Percentiles rank a stretch among this genome's conserved stretches.
Conservation (phyloP, 2,888 invertebrate species). For the Troilus luridus region DNA sequence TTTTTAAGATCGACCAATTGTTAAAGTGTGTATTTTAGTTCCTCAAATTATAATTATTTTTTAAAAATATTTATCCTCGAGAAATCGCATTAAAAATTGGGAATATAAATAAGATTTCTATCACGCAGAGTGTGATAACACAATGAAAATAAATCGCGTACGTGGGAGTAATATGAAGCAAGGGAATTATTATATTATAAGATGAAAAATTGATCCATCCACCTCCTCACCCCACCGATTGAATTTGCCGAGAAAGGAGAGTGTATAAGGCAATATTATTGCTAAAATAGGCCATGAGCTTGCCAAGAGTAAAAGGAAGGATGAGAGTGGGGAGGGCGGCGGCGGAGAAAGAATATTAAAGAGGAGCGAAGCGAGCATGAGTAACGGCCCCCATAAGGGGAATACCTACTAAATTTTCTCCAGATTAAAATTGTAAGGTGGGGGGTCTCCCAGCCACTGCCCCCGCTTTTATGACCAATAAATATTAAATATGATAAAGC, state of each 20-base stretch:
- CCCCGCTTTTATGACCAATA: slow-evolving; percentile 55
- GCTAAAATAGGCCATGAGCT: slow-evolving; percentile 29
- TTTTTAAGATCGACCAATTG: no score
- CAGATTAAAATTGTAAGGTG: slow-evolving; percentile 54
- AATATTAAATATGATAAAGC: slow-evolving; percentile 57
- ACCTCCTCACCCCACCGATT: slow-evolving; percentile 1
- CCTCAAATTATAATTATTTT: no score
- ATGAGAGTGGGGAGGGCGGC: neutral
- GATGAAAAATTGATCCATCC: neutral
- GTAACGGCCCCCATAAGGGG: slow-evolving; percentile 48
- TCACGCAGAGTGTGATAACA: neutral
- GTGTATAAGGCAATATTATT: slow-evolving; percentile 23
- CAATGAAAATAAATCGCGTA: neutral
- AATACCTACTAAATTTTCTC: slow-evolving; percentile 55
- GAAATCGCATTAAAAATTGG: no score
- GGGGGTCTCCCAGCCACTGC: slow-evolving; percentile 19
- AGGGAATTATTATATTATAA: slow-evolving; percentile 7
- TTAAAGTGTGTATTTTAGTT: no score
- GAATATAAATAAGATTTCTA: neutral
- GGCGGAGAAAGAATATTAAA: slow-evolving; percentile 50
- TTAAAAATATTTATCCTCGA: no score
- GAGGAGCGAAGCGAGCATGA: slow-evolving; percentile 48
- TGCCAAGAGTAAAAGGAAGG: slow-evolving; percentile 37
- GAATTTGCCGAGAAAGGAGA: neutral
- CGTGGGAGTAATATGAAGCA: neutral